phyloP scores from a whole-genome alignment of 2,113 vertebrate genomes.

The Leucopsar rothschildi region DNA sequence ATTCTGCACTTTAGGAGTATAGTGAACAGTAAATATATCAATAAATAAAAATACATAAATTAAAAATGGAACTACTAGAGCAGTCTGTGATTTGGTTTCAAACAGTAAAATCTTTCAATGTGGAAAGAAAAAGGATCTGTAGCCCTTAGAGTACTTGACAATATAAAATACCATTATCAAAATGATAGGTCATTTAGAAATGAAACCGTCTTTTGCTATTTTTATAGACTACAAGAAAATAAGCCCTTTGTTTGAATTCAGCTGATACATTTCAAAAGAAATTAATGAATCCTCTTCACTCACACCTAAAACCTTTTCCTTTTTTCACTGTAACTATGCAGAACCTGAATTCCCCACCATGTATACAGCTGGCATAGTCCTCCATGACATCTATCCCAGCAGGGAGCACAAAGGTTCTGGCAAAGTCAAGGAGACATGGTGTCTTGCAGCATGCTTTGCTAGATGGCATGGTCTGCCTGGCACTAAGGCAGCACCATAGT shows the following conservation, averaged over 20 bases:
- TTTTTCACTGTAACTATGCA: neutral
- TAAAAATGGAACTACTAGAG: neutral
- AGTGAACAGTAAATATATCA: neutral
- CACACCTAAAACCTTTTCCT: neutral
- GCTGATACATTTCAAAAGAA: neutral
- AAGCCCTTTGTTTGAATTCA: neutral
- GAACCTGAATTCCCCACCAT: neutral
- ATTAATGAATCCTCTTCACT: neutral
- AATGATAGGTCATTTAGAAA: neutral
- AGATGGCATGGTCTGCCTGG: no score
- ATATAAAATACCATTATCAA: neutral
- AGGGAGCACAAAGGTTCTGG: neutral
- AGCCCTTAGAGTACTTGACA: neutral
- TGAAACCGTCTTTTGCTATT: neutral
- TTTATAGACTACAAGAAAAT: neutral
- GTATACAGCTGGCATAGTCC: neutral
- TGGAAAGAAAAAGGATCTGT: neutral
- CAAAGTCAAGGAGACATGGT: neutral
- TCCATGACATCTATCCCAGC: neutral
- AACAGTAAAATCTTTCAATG: neutral
- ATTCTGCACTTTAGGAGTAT: neutral
- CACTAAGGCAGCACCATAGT: accelerated
- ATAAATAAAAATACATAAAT: neutral
- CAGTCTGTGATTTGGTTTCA: neutral
- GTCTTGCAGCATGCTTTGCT: neutral